These are phyloP conservation scores for Champsocephalus gunnari DNA, from an alignment of 2,797 vertebrate species.

Conservation along the genomic window DNA sequence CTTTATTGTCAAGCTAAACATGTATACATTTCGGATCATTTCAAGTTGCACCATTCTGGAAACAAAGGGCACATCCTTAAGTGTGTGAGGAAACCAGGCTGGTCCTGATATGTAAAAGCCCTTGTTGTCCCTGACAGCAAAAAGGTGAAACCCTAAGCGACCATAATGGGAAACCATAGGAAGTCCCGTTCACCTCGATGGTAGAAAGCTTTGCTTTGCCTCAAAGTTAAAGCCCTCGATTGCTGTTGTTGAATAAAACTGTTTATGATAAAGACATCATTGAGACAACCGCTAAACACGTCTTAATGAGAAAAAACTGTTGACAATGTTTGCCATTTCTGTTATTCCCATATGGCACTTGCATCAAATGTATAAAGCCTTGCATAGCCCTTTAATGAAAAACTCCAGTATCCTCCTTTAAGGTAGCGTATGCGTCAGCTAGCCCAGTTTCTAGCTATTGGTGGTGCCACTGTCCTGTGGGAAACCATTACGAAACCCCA, in stretches of 20 bases:
- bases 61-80: not conserved
- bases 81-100: not conserved
- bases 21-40: too few relatives aligned
- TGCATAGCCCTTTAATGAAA: not conserved
- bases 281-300: not conserved
- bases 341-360: not conserved
- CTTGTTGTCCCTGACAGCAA: not conserved
- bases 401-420: not conserved
- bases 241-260: not conserved
- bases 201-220: not conserved
- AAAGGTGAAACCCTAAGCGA: not conserved
- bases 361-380: not conserved
- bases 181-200: not conserved
- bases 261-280: not conserved
- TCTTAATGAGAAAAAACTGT: not conserved
- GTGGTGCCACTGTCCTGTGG: not conserved
- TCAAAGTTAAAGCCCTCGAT: not conserved
- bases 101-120: not conserved
- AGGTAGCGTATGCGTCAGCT: not conserved
- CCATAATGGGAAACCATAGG: not conserved
- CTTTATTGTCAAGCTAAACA: not conserved
- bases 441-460: not conserved
- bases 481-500: conserved; percentile 2
- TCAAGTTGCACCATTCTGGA: not conserved
- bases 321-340: not conserved